Conservation (phyloP, 2,113 vertebrate genomes). For the Elgaria multicarinata region DNA sequence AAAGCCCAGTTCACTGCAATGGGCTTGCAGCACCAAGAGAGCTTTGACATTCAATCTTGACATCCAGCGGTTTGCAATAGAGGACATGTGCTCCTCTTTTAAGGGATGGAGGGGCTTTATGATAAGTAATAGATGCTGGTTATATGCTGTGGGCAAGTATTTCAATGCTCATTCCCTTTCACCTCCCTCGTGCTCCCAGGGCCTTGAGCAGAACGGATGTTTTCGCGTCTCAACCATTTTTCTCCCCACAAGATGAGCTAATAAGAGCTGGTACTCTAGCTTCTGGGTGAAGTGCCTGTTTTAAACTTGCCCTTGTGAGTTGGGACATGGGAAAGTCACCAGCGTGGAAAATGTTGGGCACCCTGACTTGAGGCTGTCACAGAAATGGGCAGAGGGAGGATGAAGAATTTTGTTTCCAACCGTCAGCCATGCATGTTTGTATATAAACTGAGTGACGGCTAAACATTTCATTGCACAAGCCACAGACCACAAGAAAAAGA, state of each 20-base stretch:
- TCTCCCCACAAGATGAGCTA: neutral
- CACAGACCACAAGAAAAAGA: no score
- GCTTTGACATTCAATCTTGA: neutral
- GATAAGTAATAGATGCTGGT: neutral
- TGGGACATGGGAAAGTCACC: neutral
- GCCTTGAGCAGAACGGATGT: neutral
- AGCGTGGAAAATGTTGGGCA: neutral
- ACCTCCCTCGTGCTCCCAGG: neutral
- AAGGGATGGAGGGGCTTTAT: neutral
- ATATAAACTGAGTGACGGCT: neutral
- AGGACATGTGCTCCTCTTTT: neutral
- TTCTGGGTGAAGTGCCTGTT: neutral
- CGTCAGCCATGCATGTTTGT: neutral
- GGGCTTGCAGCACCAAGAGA: neutral
- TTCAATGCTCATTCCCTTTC: neutral
- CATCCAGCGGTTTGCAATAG: neutral
- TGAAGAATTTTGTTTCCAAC: neutral
- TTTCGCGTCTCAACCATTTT: neutral
- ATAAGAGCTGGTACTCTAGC: slow-evolving; percentile 12
- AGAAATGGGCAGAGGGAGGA: rapidly evolving
- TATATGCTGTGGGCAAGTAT: neutral
- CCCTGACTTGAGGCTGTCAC: neutral
- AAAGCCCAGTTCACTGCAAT: neutral
- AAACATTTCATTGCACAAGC: no score
- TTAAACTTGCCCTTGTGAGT: neutral